phyloP scores from a whole-genome alignment of 2,797 vertebrate genomes.

The Pangasius krempfi region DNA sequence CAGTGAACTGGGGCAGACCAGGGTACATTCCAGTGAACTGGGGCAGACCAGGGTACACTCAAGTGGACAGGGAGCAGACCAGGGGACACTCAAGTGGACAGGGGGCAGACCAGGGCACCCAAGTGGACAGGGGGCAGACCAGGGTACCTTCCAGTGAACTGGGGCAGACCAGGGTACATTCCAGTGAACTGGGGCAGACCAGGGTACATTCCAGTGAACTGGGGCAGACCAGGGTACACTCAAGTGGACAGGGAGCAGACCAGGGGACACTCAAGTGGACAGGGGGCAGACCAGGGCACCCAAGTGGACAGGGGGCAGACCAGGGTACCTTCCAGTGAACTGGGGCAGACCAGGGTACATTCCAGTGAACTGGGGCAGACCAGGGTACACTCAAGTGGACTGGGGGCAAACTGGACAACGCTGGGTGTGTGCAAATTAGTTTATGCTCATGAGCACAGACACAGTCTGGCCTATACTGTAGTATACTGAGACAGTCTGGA shows the following conservation, averaged over 20 bases:
- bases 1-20: not conserved
- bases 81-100: not conserved
- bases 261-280: not conserved
- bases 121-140: not conserved
- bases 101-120: not conserved
- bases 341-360: not conserved
- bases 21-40: not conserved
- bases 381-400: not conserved
- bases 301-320: not conserved
- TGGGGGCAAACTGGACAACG: not conserved
- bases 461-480: not conserved
- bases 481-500: slow-evolving; percentile 1
- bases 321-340: not conserved
- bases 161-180: not conserved
- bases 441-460: slow-evolving; percentile 1
- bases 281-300: not conserved
- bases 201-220: not conserved
- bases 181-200: rapidly evolving
- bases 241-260: not conserved
- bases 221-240: not conserved
- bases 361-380: not conserved
- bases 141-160: not conserved
- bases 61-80: not conserved
- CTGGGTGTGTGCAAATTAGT: not conserved
- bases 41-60: not conserved